Conservation (phyloP, 2,888 invertebrate genomes). For the Agrochola macilenta region DNA sequence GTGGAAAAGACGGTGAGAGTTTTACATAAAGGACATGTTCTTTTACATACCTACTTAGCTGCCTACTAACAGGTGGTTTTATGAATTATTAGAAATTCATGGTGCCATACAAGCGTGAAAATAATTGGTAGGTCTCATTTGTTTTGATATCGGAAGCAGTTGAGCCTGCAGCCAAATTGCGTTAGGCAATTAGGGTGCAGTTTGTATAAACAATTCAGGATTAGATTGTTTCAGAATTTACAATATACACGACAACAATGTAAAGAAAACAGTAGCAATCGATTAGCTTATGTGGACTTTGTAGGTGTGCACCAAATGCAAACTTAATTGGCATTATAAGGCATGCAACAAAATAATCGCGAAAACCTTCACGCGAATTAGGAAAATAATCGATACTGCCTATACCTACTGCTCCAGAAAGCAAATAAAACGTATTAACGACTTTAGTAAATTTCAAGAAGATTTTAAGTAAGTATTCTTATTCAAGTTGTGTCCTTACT, state of each 20-base stretch:
- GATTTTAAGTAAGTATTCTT: background rate
- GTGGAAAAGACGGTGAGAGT: background rate
- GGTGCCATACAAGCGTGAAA: background rate
- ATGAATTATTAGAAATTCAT: background rate
- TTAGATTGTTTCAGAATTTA: background rate
- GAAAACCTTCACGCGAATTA: conserved; percentile 7
- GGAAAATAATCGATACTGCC: background rate
- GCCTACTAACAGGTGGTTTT: background rate
- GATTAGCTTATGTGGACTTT: background rate
- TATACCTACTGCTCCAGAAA: background rate
- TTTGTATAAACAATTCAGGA: conserved; percentile 13
- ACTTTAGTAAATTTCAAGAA: background rate
- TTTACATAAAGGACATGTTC: background rate
- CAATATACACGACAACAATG: background rate
- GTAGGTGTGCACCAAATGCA: background rate
- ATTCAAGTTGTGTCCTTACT: background rate
- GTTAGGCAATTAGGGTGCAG: background rate
- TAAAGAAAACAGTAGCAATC: background rate
- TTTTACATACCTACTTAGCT: background rate
- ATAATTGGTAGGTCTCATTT: background rate
- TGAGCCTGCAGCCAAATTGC: background rate
- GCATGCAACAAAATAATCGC: conserved; percentile 23
- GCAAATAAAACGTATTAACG: background rate
- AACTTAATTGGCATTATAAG: conserved; percentile 18
- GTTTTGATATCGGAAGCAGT: background rate